Evolutionary conservation across 2,888 invertebrate genomes (phyloP).

Genomic region (Tipula confusa): DNA sequence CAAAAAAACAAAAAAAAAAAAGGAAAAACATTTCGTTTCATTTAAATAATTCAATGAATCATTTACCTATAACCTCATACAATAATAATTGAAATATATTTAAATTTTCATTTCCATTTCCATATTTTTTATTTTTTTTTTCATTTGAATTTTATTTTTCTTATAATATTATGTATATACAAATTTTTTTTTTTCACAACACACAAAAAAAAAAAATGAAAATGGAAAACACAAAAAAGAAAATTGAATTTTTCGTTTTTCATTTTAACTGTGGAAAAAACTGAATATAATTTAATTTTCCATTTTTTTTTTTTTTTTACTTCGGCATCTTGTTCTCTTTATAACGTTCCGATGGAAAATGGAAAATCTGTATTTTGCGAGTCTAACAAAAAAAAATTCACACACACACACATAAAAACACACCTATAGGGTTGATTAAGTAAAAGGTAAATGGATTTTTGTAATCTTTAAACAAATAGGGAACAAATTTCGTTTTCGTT

Average conservation of each 20-base stretch:
- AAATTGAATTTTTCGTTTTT: constrained; percentile 15
- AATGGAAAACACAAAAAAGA: not conserved
- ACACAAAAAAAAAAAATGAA: not conserved
- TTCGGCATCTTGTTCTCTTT: not conserved
- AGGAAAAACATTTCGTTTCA: not conserved
- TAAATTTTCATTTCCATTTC: not conserved
- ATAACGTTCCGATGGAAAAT: not conserved
- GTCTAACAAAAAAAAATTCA: not conserved
- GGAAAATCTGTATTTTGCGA: not conserved
- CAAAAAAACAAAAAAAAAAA: not conserved
- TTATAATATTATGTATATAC: not conserved
- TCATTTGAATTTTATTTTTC: not conserved
- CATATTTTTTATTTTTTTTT: not conserved
- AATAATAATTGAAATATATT: constrained; percentile 25
- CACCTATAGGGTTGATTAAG: not conserved
- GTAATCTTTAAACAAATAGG: not conserved
- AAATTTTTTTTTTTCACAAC: not conserved
- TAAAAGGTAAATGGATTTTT: constrained; percentile 25
- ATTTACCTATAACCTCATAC: constrained; percentile 25
- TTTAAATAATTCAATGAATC: constrained; percentile 25
- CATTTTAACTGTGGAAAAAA: not conserved
- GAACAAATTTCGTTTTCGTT: no score
- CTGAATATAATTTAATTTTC: constrained; percentile 5
- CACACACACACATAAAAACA: not conserved
- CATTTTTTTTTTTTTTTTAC: not conserved